phyloP scores from a whole-genome alignment of 1,140 invertebrate species.

The Dufourea novaeangliae region DNA sequence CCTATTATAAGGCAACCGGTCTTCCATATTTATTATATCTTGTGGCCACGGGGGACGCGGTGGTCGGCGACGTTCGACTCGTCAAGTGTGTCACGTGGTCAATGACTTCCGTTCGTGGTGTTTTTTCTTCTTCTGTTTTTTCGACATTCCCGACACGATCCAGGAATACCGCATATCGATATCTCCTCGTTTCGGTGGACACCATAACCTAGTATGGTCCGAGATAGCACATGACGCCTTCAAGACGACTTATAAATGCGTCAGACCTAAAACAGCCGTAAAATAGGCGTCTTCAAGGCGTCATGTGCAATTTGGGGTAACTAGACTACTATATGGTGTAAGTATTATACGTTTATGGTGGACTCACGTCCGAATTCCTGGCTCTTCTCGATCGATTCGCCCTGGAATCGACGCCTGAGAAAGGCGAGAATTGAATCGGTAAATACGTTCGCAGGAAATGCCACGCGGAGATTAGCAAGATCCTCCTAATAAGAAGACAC shows the following conservation, averaged over 20 bases:
- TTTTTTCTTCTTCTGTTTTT: not conserved
- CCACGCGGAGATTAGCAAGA: constrained; percentile 68
- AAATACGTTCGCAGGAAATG: not conserved
- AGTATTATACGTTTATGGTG: too few species aligned
- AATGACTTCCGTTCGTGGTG: not conserved
- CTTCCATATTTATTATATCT: not conserved
- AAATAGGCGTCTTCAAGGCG: too few species aligned
- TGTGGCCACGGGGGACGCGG: too few species aligned
- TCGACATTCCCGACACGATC: not conserved
- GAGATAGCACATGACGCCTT: too few species aligned
- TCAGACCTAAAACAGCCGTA: too few species aligned
- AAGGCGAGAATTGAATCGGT: not conserved
- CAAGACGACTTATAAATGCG: too few species aligned
- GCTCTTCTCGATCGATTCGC: not conserved
- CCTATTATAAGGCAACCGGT: not conserved
- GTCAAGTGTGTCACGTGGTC: constrained; percentile 4
- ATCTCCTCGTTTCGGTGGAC: too few species aligned
- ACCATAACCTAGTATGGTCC: too few species aligned
- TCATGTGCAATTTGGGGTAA: too few species aligned
- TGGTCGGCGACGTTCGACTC: not conserved
- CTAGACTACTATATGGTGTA: too few species aligned
- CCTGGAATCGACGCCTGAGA: too few species aligned
- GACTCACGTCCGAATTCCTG: too few species aligned
- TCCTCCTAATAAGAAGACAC: constrained; percentile 74
- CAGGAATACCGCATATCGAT: not conserved